Base-by-base conservation (phyloP, 2,113 vertebrate genomes). In the Aegotheles bennettii region DNA sequence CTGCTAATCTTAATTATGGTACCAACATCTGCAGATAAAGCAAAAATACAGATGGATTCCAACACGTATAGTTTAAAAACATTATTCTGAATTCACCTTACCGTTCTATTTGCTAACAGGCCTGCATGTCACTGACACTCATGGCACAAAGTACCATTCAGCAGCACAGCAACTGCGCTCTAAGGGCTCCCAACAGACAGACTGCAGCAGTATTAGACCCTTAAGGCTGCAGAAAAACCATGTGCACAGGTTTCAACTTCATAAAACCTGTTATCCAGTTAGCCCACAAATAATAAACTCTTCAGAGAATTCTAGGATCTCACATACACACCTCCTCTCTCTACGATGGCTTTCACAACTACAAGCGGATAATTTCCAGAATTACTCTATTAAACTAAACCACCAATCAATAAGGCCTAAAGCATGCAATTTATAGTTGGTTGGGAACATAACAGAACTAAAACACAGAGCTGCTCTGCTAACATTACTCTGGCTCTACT, bases 341-440 rank as follows among this genome's bases (percentile, higher is more conserved):
- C 71, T 19, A 28, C 1, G 0, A 56, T 40, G 69, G 71, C 88
- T 92, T 93, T 95, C 86, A 87, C 69, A 68, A 56, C 65, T 53
- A 59, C 47, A 51, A 68, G 71, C 16, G 2, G 69, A 23, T 88
- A 68, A 93, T 93, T 95, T 89, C 88, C 76, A 60, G 79, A 50
- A 90, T 91, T 94, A 76, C 42, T 57, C 43, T 33, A 87, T 57
- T 91, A 94, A 43, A 9, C 59, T 87, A 88, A 88, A 78, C 73
- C 65, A 87, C 83, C 73, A 64, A 81, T 94, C 93, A 75, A 65
- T 90, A 93, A 75, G 33, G 20, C 48, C 67, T 90, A 45, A 68
- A 93, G 89, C 47, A 7, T 12, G 56, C 83, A 67, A 95, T 94
- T 94, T 92, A 83, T 45, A 71, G 87, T 5, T 71, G 64, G 33